Base-by-base conservation (phyloP, 2,888 invertebrate genomes). In the Neoitamus cyanurus region DNA sequence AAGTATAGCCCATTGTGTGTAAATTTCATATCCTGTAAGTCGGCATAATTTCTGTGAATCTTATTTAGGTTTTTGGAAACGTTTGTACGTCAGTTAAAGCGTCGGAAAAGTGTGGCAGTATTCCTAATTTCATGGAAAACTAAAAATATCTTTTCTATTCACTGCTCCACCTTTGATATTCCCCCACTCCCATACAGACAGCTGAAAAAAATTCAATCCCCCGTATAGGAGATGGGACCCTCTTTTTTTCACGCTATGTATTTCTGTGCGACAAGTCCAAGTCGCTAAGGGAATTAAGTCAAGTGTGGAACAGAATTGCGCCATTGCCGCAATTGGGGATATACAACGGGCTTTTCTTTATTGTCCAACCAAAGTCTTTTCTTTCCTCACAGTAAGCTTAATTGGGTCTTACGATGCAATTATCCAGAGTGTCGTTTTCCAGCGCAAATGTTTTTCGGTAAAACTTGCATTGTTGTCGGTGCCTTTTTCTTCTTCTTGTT, bases 401-500 rank as follows among this genome's bases (percentile, higher is more conserved):
- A 70, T 70, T 70, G 70, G 70, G 13, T 70, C 70, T 30, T 31
- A 70, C 6, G n/a, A 70, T 70, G 70, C 70, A 70, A 70, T 70
- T 70, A 70, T 70, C 34, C 30, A 34, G n/a, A 31, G 30, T 25
- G 34, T 28, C 34, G 31, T 31, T 30, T 30, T 70, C 7, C 6
- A 34, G 70, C n/a, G 31, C n/a, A 34, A 31, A 70, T 70, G 70
- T 28, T 70, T 70, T 58, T 58, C 7, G 15, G 6, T 25, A 58
- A 58, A 58, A 20, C 58, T 58, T 58, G 58, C 58, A 20, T 20
- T 25, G 5, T 42, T 42, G 42, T 42, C 42, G 0, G n/a, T n/a
- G n/a, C n/a, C n/a, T 42, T 42, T 42, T 13, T 42, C 31, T 42
- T 4, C 25, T 58, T 1, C 9, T 9, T 25, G 6, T 58, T 25